Conservation (phyloP, 30 jellyfish, hydroid and myxozoan genomes). For the Turritopsis dohrnii region DNA sequence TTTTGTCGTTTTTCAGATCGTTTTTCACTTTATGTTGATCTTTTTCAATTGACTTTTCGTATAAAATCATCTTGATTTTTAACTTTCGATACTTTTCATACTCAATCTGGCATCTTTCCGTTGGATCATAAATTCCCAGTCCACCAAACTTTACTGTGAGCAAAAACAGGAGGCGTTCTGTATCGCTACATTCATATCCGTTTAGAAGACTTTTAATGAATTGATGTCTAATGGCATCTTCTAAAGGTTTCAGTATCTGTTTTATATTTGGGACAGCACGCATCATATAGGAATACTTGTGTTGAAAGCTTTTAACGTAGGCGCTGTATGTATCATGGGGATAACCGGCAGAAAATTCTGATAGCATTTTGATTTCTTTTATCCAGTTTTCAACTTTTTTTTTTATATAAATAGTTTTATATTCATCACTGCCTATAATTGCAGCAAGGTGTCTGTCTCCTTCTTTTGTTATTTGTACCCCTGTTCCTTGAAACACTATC, state of each 20-base stretch:
- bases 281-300: neutral
- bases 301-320: neutral
- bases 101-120: neutral
- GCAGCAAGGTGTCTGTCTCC: conserved; percentile 6
- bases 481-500: conserved; percentile 20
- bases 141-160: neutral
- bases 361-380: neutral
- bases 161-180: neutral
- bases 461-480: conserved; percentile 22
- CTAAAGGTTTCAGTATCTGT: neutral
- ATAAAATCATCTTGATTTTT: too few relatives aligned
- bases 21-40: neutral
- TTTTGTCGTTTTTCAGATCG: neutral
- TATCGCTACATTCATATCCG: neutral
- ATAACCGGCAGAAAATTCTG: neutral
- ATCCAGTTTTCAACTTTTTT: neutral
- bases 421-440: neutral
- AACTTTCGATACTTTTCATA: neutral
- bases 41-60: neutral
- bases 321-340: conserved; percentile 1
- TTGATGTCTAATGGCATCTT: neutral
- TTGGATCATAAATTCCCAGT: neutral
- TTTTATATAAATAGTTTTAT: neutral
- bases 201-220: neutral
- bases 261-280: neutral